Conservation (phyloP, 2,113 vertebrate species). For the Nipponia nippon region DNA sequence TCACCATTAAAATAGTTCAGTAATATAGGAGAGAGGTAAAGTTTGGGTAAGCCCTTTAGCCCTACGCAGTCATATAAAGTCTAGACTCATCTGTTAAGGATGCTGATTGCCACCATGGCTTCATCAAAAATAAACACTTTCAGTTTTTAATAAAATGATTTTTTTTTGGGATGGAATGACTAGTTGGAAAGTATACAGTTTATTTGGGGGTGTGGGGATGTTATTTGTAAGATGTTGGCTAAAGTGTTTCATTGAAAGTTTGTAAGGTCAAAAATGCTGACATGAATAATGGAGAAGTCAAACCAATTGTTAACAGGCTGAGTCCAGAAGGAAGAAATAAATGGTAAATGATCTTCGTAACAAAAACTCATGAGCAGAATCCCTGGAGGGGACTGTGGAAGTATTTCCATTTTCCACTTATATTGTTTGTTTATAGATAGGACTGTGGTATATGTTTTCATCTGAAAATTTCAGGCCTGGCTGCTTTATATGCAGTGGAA, state of each 20-base stretch:
- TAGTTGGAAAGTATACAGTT: constrained; percentile 23
- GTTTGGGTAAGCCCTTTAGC: neutral
- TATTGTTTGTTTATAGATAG: neutral
- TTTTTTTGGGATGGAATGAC: constrained; percentile 12
- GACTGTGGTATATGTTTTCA: neutral
- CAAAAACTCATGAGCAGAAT: neutral
- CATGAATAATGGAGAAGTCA: neutral
- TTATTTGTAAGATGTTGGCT: constrained; percentile 1
- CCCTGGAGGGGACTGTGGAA: neutral
- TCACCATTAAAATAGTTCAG: neutral
- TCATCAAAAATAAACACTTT: constrained; percentile 39
- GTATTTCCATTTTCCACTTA: constrained; percentile 9
- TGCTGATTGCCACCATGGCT: neutral
- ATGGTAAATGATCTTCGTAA: constrained; percentile 3
- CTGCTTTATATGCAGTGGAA: neutral
- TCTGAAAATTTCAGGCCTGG: neutral
- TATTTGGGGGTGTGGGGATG: neutral
- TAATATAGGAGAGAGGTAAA: neutral
- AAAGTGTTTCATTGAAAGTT: neutral
- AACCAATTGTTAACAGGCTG: neutral
- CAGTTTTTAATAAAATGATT: neutral
- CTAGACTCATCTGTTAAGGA: neutral
- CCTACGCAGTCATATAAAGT: neutral
- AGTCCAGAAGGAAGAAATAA: constrained; percentile 19
- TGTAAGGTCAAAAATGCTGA: constrained; percentile 2